A percentile compares a stretch with the other conserved stretches of the same genome.
These are phyloP conservation scores for Xestia sexstrigata DNA, from an alignment of 2,888 invertebrate genomes.

Conservation along the genomic window DNA sequence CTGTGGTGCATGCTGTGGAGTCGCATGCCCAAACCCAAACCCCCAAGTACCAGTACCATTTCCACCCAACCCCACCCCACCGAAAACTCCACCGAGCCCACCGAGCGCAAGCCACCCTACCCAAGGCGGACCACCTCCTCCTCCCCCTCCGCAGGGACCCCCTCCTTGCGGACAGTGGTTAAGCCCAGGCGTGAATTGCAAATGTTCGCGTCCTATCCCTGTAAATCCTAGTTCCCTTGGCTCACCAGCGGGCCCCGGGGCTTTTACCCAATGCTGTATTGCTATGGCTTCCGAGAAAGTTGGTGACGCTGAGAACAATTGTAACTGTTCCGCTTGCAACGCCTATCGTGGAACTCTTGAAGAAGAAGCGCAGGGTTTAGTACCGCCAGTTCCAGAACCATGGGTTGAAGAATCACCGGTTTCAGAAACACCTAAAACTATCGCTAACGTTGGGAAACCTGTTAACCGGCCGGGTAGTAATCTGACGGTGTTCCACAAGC, in stretches of 20 bases:
- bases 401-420: no score
- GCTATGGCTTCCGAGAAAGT: neutral
- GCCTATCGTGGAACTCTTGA: neutral
- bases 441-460: neutral
- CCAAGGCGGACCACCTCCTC: slow-evolving; percentile 31
- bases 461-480: slow-evolving; percentile 54
- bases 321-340: neutral
- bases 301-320: neutral
- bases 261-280: slow-evolving; percentile 41
- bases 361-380: neutral
- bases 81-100: neutral
- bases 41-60: rapidly evolving
- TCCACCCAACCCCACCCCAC: neutral
- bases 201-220: slow-evolving; percentile 52
- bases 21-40: slow-evolving; percentile 18
- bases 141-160: neutral
- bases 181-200: slow-evolving; percentile 65
- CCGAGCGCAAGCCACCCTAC: neutral
- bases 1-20: slow-evolving; percentile 60
- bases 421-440: neutral
- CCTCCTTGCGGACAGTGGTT: slow-evolving; percentile 56
- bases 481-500: slow-evolving; percentile 55
- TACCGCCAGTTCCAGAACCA: neutral
- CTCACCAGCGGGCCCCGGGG: slow-evolving; percentile 1
- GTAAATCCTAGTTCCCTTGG: neutral